Percentiles rank a stretch among this genome's conserved stretches.
Conservation (phyloP, 2,797 vertebrate genomes). For the Clangula hyemalis region DNA sequence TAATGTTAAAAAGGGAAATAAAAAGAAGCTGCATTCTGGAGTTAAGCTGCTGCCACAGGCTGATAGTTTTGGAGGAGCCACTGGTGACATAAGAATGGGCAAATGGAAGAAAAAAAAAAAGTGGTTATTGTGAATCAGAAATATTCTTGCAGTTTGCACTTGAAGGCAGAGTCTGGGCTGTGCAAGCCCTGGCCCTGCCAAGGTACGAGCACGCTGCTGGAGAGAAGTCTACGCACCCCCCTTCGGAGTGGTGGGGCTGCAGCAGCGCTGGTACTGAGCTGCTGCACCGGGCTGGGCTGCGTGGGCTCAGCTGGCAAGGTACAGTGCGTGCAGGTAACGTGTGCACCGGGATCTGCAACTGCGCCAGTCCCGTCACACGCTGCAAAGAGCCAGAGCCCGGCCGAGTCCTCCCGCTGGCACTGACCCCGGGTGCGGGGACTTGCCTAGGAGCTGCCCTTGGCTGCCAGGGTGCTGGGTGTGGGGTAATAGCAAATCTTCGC, state of each 20-base stretch:
- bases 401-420: background rate
- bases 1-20: background rate
- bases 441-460: background rate
- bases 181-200: background rate
- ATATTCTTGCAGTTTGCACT: background rate
- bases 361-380: background rate
- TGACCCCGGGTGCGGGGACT: background rate
- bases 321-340: background rate
- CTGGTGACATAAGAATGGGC: background rate
- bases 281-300: background rate
- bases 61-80: background rate
- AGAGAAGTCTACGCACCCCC: background rate
- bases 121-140: background rate
- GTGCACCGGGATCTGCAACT: accelerated
- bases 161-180: background rate
- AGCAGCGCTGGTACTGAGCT: background rate
- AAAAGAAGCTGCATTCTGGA: background rate
- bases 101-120: background rate
- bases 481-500: background rate
- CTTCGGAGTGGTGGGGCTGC: background rate
- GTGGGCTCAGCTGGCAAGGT: background rate
- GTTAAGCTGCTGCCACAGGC: background rate
- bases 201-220: background rate
- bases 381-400: background rate
- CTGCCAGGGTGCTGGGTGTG: background rate